Evolutionary conservation across 2,113 vertebrate species (phyloP), one percentile per base, ranked within the genome.

Genomic region (Colaptes auratus): DNA sequence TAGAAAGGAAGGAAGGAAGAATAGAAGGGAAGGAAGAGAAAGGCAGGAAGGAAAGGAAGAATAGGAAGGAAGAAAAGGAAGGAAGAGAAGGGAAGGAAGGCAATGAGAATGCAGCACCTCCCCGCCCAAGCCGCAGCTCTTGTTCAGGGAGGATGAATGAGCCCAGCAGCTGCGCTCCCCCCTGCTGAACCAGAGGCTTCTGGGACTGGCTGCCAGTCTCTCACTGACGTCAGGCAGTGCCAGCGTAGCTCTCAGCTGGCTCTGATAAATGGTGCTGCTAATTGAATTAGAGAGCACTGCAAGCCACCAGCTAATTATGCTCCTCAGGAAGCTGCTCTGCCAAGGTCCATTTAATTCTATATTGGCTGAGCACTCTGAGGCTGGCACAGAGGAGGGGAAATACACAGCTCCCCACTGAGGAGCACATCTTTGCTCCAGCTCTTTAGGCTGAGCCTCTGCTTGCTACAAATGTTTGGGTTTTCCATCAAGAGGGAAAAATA

Each of bases 201-300:
- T 85, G 97, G 97, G 94, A 92, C 89, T 84, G 42, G 1, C 86
- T 86, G 78, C 1, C 7, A 80, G 88, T 78, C 96, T 96, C 96
- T 44, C 88, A 65, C 61, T 96, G 97, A 98, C 93, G 95, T 98
- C 98, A 97, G 94, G 88, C 53, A 96, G 97, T 81, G 95, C 96
- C 95, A 96, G 96, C 93, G 97, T 74, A 91, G 96, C 92, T 97
- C 96, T 97, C 96, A 86, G 90, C 91, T 81, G 80, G 89, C 96
- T 90, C 96, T 96, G 93, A 97, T 97, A 97, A 97, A 97, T 94
- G 93, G 90, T 88, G 84, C 97, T 96, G 96, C 90, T 98, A 97
- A 98, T 97, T 98, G 97, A 98, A 98, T 98, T 97, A 98, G 97
- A 97, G 96, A 97, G 95, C 91, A 95, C 97, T 96, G 85, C 52